Evolutionary conservation across 2,888 invertebrate genomes (phyloP).

Genomic region (Ochropacha duplaris): DNA sequence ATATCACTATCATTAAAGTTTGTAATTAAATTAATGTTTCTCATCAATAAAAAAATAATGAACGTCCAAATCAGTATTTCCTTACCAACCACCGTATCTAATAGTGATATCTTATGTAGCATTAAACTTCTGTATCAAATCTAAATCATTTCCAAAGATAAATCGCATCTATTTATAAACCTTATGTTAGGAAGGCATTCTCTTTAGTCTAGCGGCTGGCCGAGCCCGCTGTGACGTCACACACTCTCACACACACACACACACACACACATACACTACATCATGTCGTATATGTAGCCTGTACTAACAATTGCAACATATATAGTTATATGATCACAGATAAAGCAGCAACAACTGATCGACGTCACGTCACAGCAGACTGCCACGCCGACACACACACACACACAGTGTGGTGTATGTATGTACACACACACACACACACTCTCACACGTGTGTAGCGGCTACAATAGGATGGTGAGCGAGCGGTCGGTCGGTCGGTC

Average conservation of each 20-base stretch:
- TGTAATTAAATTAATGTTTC: no score
- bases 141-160: conserved; percentile 49
- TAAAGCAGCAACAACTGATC: background rate
- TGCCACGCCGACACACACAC: background rate
- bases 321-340: background rate
- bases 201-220: background rate
- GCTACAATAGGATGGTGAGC: no score
- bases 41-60: background rate
- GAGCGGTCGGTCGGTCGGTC: no score
- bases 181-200: conserved; percentile 5
- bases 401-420: no score
- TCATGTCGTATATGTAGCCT: background rate
- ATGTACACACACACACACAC: no score
- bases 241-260: background rate
- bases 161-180: conserved; percentile 42
- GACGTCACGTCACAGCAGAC: background rate
- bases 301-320: no score
- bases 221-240: background rate
- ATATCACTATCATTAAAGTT: background rate
- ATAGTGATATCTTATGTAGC: conserved; percentile 20
- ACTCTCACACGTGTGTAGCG: no score
- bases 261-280: conserved; percentile 6
- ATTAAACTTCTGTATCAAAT: conserved; percentile 52
- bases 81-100: conserved; percentile 15
- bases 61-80: background rate